phyloP scores from a whole-genome alignment of 2,888 invertebrate genomes.

The Polydrusus tereticollis region DNA sequence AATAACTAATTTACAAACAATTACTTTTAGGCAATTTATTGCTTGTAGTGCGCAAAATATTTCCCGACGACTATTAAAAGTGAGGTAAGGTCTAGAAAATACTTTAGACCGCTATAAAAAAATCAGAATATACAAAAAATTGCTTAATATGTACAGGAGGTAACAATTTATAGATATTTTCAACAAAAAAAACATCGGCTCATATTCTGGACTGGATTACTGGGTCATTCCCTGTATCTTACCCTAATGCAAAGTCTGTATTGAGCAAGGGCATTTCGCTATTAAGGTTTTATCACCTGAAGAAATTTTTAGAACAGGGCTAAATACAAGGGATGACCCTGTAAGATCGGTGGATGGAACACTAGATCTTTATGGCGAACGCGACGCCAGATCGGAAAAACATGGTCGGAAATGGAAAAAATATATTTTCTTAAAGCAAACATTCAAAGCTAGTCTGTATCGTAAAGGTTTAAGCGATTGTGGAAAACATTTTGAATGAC shows the following conservation, averaged over 20 bases:
- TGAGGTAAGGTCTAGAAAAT: background rate
- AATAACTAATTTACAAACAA: conserved; percentile 11
- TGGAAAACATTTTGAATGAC: too few relatives aligned
- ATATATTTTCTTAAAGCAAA: too few relatives aligned
- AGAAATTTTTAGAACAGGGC: background rate
- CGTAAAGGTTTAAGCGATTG: too few relatives aligned
- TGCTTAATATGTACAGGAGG: background rate
- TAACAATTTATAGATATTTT: background rate
- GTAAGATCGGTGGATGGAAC: too few relatives aligned
- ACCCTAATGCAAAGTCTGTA: too few relatives aligned
- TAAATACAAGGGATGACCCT: background rate
- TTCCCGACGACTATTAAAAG: background rate
- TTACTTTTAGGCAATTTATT: conserved; percentile 21
- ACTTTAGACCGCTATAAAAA: conserved; percentile 5
- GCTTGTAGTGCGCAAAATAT: conserved; percentile 14
- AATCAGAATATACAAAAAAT: background rate
- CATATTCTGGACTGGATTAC: background rate
- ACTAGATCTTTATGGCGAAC: too few relatives aligned
- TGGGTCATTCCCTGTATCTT: too few relatives aligned
- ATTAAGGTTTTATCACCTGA: too few relatives aligned
- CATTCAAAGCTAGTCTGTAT: too few relatives aligned
- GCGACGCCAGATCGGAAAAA: too few relatives aligned
- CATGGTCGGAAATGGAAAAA: too few relatives aligned
- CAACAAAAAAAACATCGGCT: background rate
- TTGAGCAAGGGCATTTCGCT: too few relatives aligned